These are phyloP conservation scores for Apamea epomidion DNA, from an alignment of 2,888 invertebrate genomes.

Conservation along the genomic window DNA sequence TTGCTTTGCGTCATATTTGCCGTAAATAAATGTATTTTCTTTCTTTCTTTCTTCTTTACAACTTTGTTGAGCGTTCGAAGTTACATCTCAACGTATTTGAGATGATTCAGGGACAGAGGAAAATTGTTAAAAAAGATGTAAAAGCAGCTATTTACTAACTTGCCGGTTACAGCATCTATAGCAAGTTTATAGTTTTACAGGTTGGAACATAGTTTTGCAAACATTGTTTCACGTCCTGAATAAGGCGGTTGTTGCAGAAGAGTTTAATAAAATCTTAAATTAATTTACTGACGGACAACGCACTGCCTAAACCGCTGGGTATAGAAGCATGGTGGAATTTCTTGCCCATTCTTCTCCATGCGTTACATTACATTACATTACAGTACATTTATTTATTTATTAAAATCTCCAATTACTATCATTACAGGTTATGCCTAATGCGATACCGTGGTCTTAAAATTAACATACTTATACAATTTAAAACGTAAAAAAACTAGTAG, in stretches of 20 bases:
- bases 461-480: no score
- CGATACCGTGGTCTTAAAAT: no score
- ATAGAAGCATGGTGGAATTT: neutral
- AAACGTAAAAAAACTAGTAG: no score
- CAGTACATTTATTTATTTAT: no score
- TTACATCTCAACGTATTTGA: neutral
- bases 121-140: slow-evolving; percentile 3
- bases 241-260: neutral
- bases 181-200: neutral
- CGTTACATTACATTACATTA: no score
- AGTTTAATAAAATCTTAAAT: neutral
- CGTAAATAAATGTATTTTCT: neutral
- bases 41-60: neutral
- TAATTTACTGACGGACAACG: neutral
- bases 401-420: no score
- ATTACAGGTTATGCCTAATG: no score
- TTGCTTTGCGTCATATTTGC: neutral
- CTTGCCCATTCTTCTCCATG: no score
- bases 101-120: slow-evolving; percentile 4
- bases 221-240: neutral
- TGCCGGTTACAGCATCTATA: slow-evolving; percentile 7
- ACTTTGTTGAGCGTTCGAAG: neutral
- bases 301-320: neutral
- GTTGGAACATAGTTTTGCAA: slow-evolving; percentile 20
- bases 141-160: slow-evolving; percentile 13